Evolutionary conservation across 2,797 vertebrate genomes (phyloP), one percentile per base, ranked within the genome.

Genomic region (Sitta carolinensis): DNA sequence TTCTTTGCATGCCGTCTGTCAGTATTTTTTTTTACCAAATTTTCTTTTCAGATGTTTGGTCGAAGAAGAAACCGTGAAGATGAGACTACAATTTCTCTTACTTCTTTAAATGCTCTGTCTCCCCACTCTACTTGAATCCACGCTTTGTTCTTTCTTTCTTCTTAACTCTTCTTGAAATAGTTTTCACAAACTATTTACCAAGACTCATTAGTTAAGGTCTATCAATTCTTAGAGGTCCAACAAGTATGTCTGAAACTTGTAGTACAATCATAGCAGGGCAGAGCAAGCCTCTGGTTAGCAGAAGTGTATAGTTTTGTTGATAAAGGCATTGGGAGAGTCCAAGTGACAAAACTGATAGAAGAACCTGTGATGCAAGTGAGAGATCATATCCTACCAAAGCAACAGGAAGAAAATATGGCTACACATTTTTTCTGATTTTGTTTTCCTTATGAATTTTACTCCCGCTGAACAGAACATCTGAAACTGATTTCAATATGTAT

Each of bases 21-120:
- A 83, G 25, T 52, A 84, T 36, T 36, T 95, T 90, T 36, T 36
- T 95, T 90, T 66, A 87, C 38, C 14, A 94, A 72, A 73, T 63
- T 80, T 87, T 88, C 27, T 73, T 80, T 81, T 90, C 63, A 64
- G 27, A 34, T 25, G 10, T 78, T 89, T 95, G 55, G 93, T 66
- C 83, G 43, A 93, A 91, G 61, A 91, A 50, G 18, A 40, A 52
- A 58, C 58, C 54, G 9, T 22, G 34, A 70, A 88, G 58, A 76
- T 45, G 81, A 89, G 25, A 84, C 19, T 77, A 38, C 13, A 62
- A 10, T 61, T 94, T 90, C 17, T 47, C 18, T 32, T 50, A 43
- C 63, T 68, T 91, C 76, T 68, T 5, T 74, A 74, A 92, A 9
- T 13, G 16, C 13, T 90, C 27, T 84, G n/a, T 84, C 66, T 79